These are phyloP conservation scores for Petaurus breviceps DNA, from an alignment of 2,113 vertebrate genomes.

Conservation along the genomic window DNA sequence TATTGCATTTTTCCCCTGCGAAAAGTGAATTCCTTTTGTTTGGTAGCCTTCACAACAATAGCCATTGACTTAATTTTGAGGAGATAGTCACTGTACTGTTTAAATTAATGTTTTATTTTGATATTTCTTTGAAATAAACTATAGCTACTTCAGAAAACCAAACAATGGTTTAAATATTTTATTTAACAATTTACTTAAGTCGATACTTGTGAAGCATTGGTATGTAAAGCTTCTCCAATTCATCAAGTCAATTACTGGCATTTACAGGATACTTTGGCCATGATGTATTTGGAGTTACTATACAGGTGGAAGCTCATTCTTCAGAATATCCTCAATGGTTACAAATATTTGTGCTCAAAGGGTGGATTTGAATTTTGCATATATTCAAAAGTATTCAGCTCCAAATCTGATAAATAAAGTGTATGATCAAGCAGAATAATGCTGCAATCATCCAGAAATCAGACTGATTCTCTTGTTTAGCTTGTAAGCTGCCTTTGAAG, in stretches of 20 bases:
- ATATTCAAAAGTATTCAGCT: not conserved
- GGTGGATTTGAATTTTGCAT: not conserved
- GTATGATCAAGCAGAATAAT: not conserved
- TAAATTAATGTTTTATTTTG: not conserved
- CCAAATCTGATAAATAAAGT: not conserved
- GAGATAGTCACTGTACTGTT: not conserved
- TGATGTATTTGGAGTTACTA: not conserved
- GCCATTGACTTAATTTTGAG: not conserved
- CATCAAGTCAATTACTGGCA: not conserved
- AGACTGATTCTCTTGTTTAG: not conserved
- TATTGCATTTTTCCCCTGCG: not conserved
- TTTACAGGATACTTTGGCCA: not conserved
- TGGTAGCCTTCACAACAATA: not conserved
- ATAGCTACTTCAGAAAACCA: not conserved
- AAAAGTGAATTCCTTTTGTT: not conserved
- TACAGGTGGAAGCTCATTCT: not conserved
- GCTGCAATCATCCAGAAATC: not conserved
- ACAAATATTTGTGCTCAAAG: not conserved
- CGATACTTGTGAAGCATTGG: not conserved
- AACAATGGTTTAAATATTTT: not conserved
- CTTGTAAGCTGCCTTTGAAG: not conserved
- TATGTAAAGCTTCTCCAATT: not conserved
- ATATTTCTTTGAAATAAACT: not conserved
- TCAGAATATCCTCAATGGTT: not conserved
- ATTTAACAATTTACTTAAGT: not conserved